Conservation (phyloP, 2,113 vertebrate genomes). For the Otis tarda region DNA sequence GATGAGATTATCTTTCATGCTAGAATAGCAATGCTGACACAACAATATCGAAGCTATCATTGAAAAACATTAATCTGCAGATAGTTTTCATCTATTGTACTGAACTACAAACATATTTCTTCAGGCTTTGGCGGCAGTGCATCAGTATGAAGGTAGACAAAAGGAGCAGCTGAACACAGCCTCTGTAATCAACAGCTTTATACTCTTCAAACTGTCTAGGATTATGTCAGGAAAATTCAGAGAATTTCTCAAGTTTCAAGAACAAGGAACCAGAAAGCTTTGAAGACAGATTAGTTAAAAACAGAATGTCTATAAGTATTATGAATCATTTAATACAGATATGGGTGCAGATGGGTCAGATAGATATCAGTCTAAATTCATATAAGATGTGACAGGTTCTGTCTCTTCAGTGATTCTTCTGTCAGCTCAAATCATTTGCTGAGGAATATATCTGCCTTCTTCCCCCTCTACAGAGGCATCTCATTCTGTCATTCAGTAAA, state of each 20-base stretch:
- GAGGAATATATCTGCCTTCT: constrained; percentile 11
- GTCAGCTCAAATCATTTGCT: constrained; percentile 54
- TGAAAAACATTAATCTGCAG: background rate
- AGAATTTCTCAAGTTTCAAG: constrained; percentile 10
- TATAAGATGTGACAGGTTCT: constrained; percentile 38
- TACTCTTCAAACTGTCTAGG: constrained; percentile 19
- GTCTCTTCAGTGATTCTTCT: constrained; percentile 55
- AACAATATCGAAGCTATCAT: constrained; percentile 1
- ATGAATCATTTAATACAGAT: constrained; percentile 37
- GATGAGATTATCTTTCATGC: constrained; percentile 22
- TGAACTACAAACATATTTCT: constrained; percentile 19
- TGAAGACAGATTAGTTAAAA: constrained; percentile 53
- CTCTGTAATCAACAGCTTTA: constrained; percentile 27
- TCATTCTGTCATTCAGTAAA: constrained; percentile 52
- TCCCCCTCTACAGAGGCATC: background rate
- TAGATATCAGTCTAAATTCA: constrained; percentile 46
- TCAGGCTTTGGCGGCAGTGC: background rate
- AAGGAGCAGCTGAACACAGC: background rate
- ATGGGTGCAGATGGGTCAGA: constrained; percentile 22
- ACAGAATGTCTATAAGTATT: background rate
- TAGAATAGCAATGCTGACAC: constrained; percentile 43
- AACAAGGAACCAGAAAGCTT: constrained; percentile 39
- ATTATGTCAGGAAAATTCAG: constrained; percentile 15
- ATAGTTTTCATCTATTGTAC: background rate
- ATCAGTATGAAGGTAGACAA: background rate